Base-by-base conservation (phyloP, 2,888 invertebrate species). In the Phorcus lineatus region DNA sequence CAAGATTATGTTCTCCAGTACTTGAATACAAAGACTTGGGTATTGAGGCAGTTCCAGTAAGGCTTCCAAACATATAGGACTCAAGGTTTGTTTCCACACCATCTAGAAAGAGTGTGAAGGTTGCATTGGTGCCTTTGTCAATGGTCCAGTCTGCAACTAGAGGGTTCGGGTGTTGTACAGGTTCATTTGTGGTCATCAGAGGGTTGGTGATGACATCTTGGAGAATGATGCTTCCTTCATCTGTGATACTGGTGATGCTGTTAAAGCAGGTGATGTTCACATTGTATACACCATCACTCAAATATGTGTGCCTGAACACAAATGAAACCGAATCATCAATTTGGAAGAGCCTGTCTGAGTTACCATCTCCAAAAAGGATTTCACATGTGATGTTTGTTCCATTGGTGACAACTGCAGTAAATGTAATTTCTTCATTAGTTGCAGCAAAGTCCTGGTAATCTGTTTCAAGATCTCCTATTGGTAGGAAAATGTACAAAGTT, bases 201-300 rank as follows among this genome's bases (percentile, higher is more conserved):
- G 79, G 19, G 28, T 80, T 80, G 0, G 28, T 53, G 24, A 83
- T 77, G 28, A 80, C 54, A 75, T 83, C 77, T 22, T 82, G 47
- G 17, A 74, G 55, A 1, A 78, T 28, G n/a, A 83, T 47, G 6
- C 47, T 13, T 11, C 70, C 66, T 0, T 28, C 2, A 54, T 78
- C 77, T 9, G 13, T 22, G 9, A 66, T 77, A 0, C 22, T 17
- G 9, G 83, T 79, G 22, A 81, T 67, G 9, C 24, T 53, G 77
- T 83, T 83, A 31, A 52, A 57, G 40, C 83, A 83, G 17, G 76
- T 55, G n/a, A 82, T 77, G 55, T 78, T 79, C n/a, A 79, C 17
- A 9, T 19, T 22, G n/a, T 79, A 53, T 4, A 57, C 40, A 3
- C 74, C 75, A 19, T 77, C 79, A 16, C 9, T 16, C 0, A 52